Base-by-base conservation (phyloP, 2,113 vertebrate species). In the Podarcis raffonei region DNA sequence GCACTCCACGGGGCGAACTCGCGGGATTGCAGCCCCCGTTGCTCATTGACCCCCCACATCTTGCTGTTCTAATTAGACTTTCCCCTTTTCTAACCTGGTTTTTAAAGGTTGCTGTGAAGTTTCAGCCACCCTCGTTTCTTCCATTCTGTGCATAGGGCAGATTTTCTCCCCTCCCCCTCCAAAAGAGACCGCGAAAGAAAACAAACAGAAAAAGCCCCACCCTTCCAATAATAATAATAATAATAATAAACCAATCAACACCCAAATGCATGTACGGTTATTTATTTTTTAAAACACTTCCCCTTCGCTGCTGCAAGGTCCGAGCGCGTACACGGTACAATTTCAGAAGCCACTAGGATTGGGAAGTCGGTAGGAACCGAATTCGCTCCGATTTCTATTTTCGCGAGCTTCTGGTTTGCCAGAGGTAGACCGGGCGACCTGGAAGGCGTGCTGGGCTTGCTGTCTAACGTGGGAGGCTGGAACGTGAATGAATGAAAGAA, bases 381-480 rank as follows among this genome's bases (percentile, higher is more conserved):
- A 72, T 68, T 42, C 0, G 7, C 59, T 66, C 85, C 48, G 66
- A 1, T 80, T 5, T 18, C 76, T 2, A 1, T n/a, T 62, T 88
- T 20, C 57, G 59, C 57, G 57, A 53, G n/a, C 57, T 87, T 84
- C 81, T 79, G 69, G 27, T 53, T 72, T 84, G 85, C 42, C 66
- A 23, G 32, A 20, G 32, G 37, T 16, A 11, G 84, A 74, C 27
- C n/a, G 30, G 27, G 35, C 71, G 89, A 78, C 35, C 71, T 69
- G 86, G 84, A 57, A 39, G 75, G 81, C n/a, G 48, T 90, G 32
- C 25, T 2, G 5, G 69, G 81, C 39, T 18, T 53, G 48, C 11
- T 53, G 48, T 53, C 48, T 53, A 53, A 53, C 48, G 48, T 53
- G 94, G 87, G 95, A 91, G 96, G 18, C 18, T 25, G 11, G 76